Evolutionary conservation across 2,888 invertebrate species (phyloP), one percentile per base, ranked within the genome.

Genomic region (Anaspis maculata): DNA sequence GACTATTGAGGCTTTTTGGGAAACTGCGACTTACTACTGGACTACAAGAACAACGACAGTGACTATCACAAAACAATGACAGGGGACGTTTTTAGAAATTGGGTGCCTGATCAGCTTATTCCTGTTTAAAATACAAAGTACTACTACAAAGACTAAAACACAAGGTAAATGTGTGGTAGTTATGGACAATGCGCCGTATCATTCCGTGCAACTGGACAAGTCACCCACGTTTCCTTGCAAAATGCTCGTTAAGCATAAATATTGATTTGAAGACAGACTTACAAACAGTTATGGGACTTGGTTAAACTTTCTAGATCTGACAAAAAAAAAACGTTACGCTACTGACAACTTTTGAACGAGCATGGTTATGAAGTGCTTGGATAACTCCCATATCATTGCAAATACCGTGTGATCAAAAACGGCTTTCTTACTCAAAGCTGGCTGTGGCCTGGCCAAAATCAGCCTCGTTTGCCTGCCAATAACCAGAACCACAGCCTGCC

Each of bases 1-100:
- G n/a, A n/a, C n/a, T n/a, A n/a, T 15, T 10, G 4, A 3, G 31
- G 31, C 3, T 31, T 31, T 31, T 19, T 31, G 16, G 11, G 5
- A 15, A 4, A 13, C 3, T 31, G 25, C 13, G 13, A 25, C 23
- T 25, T 25, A 11, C n/a, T 31, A 7, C 10, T 31, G 10, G 31
- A 25, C 15, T 12, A 10, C 3, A 31, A 31, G 14, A 31, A 19
- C 7, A 15, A 24, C 7, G 25, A 25, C 15, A 10, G 14, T 7
- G 33, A 33, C 24, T 33, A 33, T 11, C 33, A 33, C 14, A 19
- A 33, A 22, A 27, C 26, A 13, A 33, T 36, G 29, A 37, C 13
- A 10, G 28, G 33, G 58, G 86, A 83, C 45, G 80, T 70, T 43
- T 85, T 70, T 42, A 71, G 69, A 41, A 78, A 57, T 16, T 41